A percentile compares a stretch with the other conserved stretches of the same genome.
Conservation (phyloP, 2,797 vertebrate genomes). For the Numenius phaeopus region DNA sequence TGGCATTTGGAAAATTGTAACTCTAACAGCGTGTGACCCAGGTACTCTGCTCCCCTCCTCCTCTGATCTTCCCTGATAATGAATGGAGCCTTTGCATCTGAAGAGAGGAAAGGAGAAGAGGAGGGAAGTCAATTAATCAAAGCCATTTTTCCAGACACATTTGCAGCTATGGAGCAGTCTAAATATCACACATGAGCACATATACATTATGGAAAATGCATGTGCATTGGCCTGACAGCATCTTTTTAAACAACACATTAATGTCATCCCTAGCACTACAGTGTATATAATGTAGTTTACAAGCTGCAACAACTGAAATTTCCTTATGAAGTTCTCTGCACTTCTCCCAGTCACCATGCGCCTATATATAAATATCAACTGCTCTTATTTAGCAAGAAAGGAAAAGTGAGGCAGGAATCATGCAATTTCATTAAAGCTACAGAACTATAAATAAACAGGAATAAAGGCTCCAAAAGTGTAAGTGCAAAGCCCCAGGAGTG, state of each 20-base stretch:
- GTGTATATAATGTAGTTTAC: conserved; percentile 2
- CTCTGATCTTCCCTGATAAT: conserved; percentile 53
- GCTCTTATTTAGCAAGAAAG: background rate
- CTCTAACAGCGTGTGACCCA: conserved; percentile 41
- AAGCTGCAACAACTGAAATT: conserved; percentile 1
- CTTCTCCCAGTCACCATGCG: background rate
- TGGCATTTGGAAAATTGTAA: conserved; percentile 44
- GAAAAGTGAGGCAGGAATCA: background rate
- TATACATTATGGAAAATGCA: conserved; percentile 55
- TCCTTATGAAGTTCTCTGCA: background rate
- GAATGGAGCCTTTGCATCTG: conserved; percentile 22
- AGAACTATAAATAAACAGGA: background rate
- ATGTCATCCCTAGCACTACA: background rate
- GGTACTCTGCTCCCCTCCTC: conserved; percentile 29
- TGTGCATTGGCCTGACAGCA: conserved; percentile 30
- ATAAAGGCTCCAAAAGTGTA: background rate
- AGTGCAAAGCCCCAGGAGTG: background rate
- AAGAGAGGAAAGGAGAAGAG: conserved; percentile 30
- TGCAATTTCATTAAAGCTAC: background rate
- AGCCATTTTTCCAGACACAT: conserved; percentile 44
- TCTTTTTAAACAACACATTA: conserved; percentile 58
- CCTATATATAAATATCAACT: background rate
- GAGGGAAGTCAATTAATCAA: conserved; percentile 64
- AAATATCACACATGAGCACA: conserved; percentile 54
- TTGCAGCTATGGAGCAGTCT: conserved; percentile 28